Evolutionary conservation across 1,140 invertebrate genomes (phyloP), one percentile per base, ranked within the genome.

Genomic region (Musca domestica): DNA sequence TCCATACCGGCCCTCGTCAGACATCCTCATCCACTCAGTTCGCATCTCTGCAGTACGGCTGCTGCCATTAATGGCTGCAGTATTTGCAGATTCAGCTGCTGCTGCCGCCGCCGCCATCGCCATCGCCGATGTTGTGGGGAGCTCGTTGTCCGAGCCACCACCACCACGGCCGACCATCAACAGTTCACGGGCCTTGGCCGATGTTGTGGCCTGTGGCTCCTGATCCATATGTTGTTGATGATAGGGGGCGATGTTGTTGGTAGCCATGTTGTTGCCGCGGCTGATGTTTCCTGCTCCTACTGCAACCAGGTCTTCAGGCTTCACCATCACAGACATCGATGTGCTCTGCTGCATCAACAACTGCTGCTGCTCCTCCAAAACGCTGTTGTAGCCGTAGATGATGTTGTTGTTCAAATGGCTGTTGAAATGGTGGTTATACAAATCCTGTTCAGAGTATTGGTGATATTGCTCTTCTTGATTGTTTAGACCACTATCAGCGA

Each of bases 1-100:
- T 71, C 79, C 79, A 81, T 81, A 81, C 79, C 79, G 77, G 72
- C 76, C 79, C 79, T 74, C 79, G 71, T 77, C 75, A 76, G 76
- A 77, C 74, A 78, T 78, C 75, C 76, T 76, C 76, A 80, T 80
- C 78, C 78, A 76, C 76, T 81, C 77, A 78, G 74, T 72, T 73
- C 73, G 75, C 76, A 81, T 80, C 77, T 77, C 76, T 73, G 74
- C 73, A 71, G 72, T 73, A 63, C 61, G 46, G 34, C 46, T 54
- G 66, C 65, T 56, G 15, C 47, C 68, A 69, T 67, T 66, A 30
- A 19, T 30, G 20, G 34, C 41, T 25, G 46, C 58, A 47, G 67
- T 71, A 65, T 64, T 52, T 47, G 48, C 17, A 46, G 56, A 46
- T 49, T 30, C 69, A 47, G 71, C 68, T 49, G 70, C 73, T 30